These are phyloP conservation scores for Bombycilla garrulus DNA, from an alignment of 2,113 vertebrate species.

Conservation along the genomic window DNA sequence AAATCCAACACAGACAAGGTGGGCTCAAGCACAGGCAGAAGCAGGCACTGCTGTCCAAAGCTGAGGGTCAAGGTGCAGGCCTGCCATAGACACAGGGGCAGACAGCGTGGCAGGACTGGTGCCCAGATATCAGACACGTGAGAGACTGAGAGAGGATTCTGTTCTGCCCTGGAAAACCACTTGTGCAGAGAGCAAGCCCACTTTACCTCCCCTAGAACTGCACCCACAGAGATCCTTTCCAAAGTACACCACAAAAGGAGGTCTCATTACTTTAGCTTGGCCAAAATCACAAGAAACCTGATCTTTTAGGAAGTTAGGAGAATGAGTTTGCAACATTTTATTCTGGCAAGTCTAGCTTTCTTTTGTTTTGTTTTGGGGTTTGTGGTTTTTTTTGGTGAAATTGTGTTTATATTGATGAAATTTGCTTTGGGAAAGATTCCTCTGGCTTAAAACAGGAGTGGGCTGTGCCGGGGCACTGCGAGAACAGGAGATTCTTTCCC, in stretches of 20 bases:
- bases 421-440: not conserved
- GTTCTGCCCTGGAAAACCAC: not conserved
- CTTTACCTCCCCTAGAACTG: not conserved
- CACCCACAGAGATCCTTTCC: not conserved
- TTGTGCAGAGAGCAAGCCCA: rapidly evolving
- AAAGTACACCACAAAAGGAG: not conserved
- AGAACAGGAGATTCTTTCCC: not conserved
- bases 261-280: not conserved
- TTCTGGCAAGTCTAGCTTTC: not conserved
- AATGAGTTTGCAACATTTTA: not conserved
- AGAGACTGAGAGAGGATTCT: not conserved
- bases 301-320: not conserved
- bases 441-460: not conserved
- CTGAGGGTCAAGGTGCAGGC: not conserved
- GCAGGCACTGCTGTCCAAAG: not conserved
- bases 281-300: not conserved
- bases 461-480: not conserved
- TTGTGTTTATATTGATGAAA: not conserved
- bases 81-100: not conserved
- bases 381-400: not conserved
- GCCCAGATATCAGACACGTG: not conserved
- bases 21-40: not conserved
- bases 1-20: not conserved
- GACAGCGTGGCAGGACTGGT: not conserved
- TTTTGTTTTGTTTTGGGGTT: not conserved